phyloP scores from a whole-genome alignment of 2,888 invertebrate genomes.

The Tenodera sinensis region DNA sequence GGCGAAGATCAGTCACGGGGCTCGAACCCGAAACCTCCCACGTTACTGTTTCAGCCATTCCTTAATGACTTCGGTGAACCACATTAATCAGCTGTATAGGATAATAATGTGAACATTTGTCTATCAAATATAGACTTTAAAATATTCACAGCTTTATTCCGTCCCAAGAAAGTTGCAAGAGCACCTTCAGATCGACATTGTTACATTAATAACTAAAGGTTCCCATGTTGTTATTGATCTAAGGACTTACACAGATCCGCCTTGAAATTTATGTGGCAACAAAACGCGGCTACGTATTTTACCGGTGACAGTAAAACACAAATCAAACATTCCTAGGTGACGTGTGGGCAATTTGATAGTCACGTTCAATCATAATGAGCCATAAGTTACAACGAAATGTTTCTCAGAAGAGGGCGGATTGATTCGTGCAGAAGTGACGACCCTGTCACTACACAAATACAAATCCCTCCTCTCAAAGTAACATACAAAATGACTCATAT shows the following conservation, averaged over 20 bases:
- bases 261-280: background rate
- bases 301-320: background rate
- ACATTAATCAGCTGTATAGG: too few relatives aligned
- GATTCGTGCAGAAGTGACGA: background rate
- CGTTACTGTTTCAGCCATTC: too few relatives aligned
- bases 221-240: too few relatives aligned
- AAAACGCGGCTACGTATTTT: background rate
- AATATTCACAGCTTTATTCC: too few relatives aligned
- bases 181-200: too few relatives aligned
- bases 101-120: too few relatives aligned
- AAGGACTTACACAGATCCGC: background rate
- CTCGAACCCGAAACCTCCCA: too few relatives aligned
- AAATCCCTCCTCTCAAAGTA: background rate
- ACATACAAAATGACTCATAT: background rate
- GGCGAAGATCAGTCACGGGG: too few relatives aligned
- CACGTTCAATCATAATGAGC: background rate
- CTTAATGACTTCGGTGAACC: too few relatives aligned
- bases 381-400: background rate
- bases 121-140: too few relatives aligned
- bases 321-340: background rate
- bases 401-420: background rate
- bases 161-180: too few relatives aligned
- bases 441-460: background rate
- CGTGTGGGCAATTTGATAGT: background rate
- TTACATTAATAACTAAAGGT: too few relatives aligned